Conservation (phyloP, 1,140 invertebrate genomes). For the Meteorus sp. region DNA sequence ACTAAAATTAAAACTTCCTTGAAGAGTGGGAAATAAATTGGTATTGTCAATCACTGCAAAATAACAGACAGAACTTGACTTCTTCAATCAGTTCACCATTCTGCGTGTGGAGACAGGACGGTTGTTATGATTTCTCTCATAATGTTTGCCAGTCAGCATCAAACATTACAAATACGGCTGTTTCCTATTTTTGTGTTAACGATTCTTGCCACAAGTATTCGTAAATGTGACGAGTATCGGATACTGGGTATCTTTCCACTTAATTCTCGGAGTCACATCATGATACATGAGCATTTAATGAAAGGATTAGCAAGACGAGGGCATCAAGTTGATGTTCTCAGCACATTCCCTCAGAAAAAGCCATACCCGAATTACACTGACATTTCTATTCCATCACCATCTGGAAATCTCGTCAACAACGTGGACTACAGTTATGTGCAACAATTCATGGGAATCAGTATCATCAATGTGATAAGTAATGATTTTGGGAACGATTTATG, state of each 20-base stretch:
- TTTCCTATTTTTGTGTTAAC: no score
- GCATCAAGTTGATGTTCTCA: conserved; percentile 43
- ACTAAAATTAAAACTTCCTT: no score
- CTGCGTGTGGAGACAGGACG: no score
- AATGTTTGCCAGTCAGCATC: no score
- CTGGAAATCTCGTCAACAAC: conserved; percentile 10
- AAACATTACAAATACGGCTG: no score
- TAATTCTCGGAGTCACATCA: conserved; percentile 38
- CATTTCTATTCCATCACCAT: conserved; percentile 14
- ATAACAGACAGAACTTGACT: no score
- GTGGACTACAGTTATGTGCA: neutral
- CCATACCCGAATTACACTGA: conserved; percentile 35
- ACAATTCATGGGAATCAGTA: neutral
- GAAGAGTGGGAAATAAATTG: no score
- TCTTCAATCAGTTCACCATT: no score
- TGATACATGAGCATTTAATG: conserved; percentile 38
- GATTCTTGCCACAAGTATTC: no score
- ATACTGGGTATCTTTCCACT: conserved; percentile 14
- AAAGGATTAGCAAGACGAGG: conserved; percentile 37
- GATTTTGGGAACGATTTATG: conserved; percentile 19
- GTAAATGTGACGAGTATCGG: neutral
- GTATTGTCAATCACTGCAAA: no score
- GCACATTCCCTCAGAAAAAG: conserved; percentile 31
- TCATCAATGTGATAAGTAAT: neutral
- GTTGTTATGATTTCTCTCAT: no score